Conservation (phyloP, 2,113 vertebrate species). For the Dinomys branickii region DNA sequence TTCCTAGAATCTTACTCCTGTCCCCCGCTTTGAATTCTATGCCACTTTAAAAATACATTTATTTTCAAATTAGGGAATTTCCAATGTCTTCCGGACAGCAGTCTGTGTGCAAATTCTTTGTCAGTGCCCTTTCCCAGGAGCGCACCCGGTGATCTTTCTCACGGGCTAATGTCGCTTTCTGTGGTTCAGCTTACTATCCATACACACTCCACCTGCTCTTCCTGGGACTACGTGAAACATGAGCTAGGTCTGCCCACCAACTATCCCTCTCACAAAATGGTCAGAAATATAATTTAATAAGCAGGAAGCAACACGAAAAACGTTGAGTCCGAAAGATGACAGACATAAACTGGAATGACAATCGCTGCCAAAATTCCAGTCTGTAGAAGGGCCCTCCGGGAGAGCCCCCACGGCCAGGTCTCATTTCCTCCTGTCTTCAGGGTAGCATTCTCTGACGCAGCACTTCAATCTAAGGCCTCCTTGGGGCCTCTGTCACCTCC, state of each 20-base stretch:
- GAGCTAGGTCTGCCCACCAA: slow-evolving; percentile 29
- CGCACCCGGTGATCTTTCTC: neutral
- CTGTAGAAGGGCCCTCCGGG: neutral
- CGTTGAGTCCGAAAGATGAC: slow-evolving; percentile 64
- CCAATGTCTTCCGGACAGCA: neutral
- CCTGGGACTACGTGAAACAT: neutral
- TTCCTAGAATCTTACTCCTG: neutral
- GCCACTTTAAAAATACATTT: neutral
- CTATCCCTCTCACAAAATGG: slow-evolving; percentile 24
- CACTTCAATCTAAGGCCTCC: neutral
- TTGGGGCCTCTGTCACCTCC: neutral
- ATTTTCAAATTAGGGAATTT: neutral
- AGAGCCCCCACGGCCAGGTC: neutral
- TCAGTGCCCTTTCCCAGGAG: neutral
- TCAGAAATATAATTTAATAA: slow-evolving; percentile 59
- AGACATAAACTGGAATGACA: slow-evolving; percentile 26
- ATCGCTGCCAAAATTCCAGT: slow-evolving; percentile 34
- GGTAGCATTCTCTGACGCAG: neutral
- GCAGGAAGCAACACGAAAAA: slow-evolving; percentile 66
- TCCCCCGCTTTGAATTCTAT: neutral
- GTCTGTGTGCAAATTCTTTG: neutral
- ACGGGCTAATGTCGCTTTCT: neutral
- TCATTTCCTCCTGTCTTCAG: neutral
- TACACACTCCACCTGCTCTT: neutral
- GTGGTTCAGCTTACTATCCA: neutral